Evolutionary conservation across 2,888 invertebrate genomes (phyloP).

Genomic region (Sphaerophoria taeniata): DNA sequence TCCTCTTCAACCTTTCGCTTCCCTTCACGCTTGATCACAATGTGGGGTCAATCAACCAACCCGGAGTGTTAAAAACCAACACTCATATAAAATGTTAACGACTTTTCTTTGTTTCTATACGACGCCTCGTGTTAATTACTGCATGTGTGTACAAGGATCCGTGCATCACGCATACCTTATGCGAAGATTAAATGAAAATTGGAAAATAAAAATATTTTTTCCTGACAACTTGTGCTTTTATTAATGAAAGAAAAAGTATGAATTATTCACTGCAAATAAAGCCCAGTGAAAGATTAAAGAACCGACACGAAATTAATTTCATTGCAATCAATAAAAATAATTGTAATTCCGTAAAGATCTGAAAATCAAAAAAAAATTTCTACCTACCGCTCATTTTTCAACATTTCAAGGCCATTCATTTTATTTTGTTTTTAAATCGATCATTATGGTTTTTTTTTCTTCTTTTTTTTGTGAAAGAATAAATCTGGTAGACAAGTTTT

Average conservation of each 20-base stretch:
- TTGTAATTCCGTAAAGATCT: background rate
- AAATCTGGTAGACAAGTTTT: no score
- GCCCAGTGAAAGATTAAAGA: background rate
- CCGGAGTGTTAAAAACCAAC: conserved; percentile 1
- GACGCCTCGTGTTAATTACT: conserved; percentile 61
- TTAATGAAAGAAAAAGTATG: conserved; percentile 7
- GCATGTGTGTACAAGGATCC: conserved; percentile 58
- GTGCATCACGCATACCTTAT: conserved; percentile 61
- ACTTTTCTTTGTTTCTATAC: conserved; percentile 29
- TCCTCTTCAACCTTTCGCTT: no score
- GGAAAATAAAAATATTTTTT: conserved; percentile 54
- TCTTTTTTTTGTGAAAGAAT: no score
- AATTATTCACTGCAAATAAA: conserved; percentile 19
- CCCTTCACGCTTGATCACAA: no score
- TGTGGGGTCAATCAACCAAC: background rate
- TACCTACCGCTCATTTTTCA: no score
- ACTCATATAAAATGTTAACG: conserved; percentile 12
- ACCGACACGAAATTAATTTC: conserved; percentile 1
- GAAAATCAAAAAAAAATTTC: no score
- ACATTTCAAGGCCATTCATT: no score
- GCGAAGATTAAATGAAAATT: conserved; percentile 30
- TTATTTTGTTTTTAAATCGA: no score
- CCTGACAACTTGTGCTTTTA: conserved; percentile 43
- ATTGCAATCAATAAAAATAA: conserved; percentile 27
- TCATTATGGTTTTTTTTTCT: no score